A percentile compares a stretch with the other conserved stretches of the same genome.
phyloP scores from a whole-genome alignment of 2,113 vertebrate genomes.

The Pituophis catenifer region DNA sequence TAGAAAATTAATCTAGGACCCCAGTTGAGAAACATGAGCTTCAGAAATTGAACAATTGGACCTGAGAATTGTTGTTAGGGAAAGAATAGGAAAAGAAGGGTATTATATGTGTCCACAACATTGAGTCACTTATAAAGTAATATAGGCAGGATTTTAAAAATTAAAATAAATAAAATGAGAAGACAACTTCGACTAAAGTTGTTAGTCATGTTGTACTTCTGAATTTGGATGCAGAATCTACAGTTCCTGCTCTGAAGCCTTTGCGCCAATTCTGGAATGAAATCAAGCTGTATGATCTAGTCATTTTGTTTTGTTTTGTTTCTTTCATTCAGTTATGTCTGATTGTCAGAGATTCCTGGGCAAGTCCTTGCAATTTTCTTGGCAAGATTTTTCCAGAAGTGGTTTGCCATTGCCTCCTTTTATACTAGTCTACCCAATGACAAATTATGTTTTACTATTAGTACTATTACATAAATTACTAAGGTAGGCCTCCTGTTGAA shows the following conservation, averaged over 20 bases:
- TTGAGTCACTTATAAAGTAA: background rate
- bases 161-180: background rate
- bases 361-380: background rate
- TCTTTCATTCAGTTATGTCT: background rate
- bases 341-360: background rate
- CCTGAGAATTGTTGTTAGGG: background rate
- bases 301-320: background rate
- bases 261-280: background rate
- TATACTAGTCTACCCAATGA: background rate
- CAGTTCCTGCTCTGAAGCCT: background rate
- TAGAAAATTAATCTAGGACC: background rate
- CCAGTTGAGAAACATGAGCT: background rate
- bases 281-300: background rate
- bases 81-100: too few species aligned
- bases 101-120: too few species aligned
- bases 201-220: background rate
- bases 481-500: background rate
- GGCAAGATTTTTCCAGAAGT: background rate
- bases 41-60: background rate
- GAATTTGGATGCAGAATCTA: background rate
- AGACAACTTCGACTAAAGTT: background rate
- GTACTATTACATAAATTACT: background rate
- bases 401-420: background rate
- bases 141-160: background rate
- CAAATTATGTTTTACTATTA: background rate